Evolutionary conservation across 2,888 invertebrate species (phyloP).

Genomic region (Cylloceria caligata): DNA sequence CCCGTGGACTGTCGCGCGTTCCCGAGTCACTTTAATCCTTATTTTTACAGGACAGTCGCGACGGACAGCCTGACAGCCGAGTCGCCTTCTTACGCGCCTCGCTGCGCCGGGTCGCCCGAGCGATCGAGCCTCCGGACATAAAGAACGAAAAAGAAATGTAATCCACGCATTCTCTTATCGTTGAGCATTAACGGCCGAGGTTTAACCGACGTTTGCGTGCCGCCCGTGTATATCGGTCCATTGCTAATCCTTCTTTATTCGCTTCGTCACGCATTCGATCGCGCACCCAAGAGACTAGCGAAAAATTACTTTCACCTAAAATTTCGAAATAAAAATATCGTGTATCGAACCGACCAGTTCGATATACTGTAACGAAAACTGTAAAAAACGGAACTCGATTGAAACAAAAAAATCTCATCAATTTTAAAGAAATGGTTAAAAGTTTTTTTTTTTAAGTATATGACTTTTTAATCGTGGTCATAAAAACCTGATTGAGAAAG

Average conservation of each 20-base stretch:
- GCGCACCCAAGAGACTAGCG: constrained; percentile 10
- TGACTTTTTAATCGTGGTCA: too few species aligned
- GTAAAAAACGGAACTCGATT: background rate
- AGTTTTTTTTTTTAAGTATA: too few species aligned
- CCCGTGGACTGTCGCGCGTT: constrained; percentile 31
- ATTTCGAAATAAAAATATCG: background rate
- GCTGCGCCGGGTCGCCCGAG: constrained; percentile 29
- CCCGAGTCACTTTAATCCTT: constrained; percentile 42
- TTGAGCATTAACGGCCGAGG: constrained; percentile 66
- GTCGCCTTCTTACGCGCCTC: constrained; percentile 65
- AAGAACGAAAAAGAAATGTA: constrained; percentile 50
- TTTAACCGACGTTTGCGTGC: constrained; percentile 57
- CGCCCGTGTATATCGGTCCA: constrained; percentile 52
- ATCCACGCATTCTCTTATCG: constrained; percentile 65
- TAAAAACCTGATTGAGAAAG: too few species aligned
- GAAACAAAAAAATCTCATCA: too few species aligned
- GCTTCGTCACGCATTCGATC: constrained; percentile 57
- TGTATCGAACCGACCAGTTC: background rate
- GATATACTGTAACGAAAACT: background rate
- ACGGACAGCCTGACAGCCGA: constrained; percentile 75
- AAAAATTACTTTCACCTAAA: background rate
- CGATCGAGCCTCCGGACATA: constrained; percentile 36
- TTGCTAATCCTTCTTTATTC: constrained; percentile 63
- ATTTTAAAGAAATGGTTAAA: too few species aligned
- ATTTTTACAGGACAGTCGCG: constrained; percentile 67